These are phyloP conservation scores for Euura lappo DNA, from an alignment of 1,140 invertebrate species.

Conservation along the genomic window DNA sequence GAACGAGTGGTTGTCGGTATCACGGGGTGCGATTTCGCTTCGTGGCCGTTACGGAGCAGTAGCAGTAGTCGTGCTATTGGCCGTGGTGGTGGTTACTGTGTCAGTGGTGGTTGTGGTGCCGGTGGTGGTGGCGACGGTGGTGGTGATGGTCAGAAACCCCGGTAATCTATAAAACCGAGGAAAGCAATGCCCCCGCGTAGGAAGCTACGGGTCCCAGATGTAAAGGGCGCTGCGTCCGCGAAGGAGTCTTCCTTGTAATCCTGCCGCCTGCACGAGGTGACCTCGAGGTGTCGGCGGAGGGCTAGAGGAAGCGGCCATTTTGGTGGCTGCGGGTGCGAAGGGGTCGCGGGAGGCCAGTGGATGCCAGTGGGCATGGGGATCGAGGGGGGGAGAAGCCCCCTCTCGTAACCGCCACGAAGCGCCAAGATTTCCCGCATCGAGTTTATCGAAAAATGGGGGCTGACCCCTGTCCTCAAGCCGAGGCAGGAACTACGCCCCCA, in stretches of 20 bases:
- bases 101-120: constrained; percentile 8
- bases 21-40: not conserved
- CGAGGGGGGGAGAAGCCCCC: constrained; percentile 61
- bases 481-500: constrained; percentile 87
- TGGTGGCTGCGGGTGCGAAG: constrained; percentile 37
- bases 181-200: not conserved
- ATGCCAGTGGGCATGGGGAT: constrained; percentile 55
- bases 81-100: constrained; percentile 8
- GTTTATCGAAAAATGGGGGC: constrained; percentile 94
- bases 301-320: constrained; percentile 44
- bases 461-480: constrained; percentile 92
- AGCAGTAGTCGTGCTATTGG: constrained; percentile 8
- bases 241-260: not conserved
- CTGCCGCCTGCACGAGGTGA: constrained; percentile 3
- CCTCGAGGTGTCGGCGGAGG: constrained; percentile 26
- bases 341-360: constrained; percentile 43
- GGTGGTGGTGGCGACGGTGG: not conserved
- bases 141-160: not conserved
- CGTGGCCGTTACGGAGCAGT: not conserved
- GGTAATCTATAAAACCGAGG: constrained; percentile 7
- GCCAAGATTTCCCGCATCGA: constrained; percentile 95
- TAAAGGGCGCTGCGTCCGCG: constrained; percentile 15
- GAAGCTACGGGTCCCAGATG: constrained; percentile 16
- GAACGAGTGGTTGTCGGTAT: constrained; percentile 2
- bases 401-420: constrained; percentile 61